A percentile compares a stretch with the other conserved stretches of the same genome.
Conservation (phyloP, 2,888 invertebrate genomes). For the Hypsopygia costalis region DNA sequence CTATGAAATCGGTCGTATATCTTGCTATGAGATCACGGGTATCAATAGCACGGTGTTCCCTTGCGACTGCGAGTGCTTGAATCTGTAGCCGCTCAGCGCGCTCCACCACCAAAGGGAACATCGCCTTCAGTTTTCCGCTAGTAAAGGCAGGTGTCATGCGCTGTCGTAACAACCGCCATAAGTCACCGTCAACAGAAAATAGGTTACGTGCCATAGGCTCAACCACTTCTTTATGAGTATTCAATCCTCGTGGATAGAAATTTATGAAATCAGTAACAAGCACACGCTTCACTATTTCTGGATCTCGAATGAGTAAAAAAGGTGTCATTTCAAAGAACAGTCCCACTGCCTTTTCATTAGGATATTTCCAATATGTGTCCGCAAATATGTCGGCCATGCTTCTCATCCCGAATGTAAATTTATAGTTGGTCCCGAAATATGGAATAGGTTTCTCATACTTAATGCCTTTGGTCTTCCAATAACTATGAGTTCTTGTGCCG, state of each 20-base stretch:
- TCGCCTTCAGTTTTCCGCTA: slow-evolving; percentile 9
- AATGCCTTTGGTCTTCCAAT: slow-evolving; percentile 4
- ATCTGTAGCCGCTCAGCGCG: slow-evolving; percentile 21
- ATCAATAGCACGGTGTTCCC: slow-evolving; percentile 10
- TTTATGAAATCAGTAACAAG: slow-evolving; percentile 14
- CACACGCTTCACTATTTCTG: slow-evolving; percentile 9
- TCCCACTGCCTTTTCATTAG: slow-evolving; percentile 12
- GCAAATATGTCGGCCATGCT: slow-evolving; percentile 11
- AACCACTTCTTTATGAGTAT: slow-evolving; percentile 3
- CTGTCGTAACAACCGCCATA: slow-evolving; percentile 15
- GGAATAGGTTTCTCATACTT: slow-evolving; percentile 14
- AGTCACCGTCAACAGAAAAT: slow-evolving; percentile 14
- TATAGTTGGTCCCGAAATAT: slow-evolving; percentile 12
- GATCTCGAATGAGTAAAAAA: not conserved
- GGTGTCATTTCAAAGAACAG: not conserved
- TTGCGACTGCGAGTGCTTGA: slow-evolving; percentile 18
- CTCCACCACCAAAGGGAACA: slow-evolving; percentile 8
- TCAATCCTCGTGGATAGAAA: slow-evolving; percentile 15
- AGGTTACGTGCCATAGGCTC: slow-evolving; percentile 1
- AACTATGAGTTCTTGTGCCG: not conserved
- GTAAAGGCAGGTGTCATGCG: slow-evolving; percentile 15
- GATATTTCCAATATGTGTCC: slow-evolving; percentile 13
- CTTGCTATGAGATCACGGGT: slow-evolving; percentile 19
- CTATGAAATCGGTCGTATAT: slow-evolving; percentile 20
- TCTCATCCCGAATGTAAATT: slow-evolving; percentile 7